These are phyloP conservation scores for Calyptommatus sinebrachiatus DNA, from an alignment of 2,113 vertebrate species.

Conservation along the genomic window DNA sequence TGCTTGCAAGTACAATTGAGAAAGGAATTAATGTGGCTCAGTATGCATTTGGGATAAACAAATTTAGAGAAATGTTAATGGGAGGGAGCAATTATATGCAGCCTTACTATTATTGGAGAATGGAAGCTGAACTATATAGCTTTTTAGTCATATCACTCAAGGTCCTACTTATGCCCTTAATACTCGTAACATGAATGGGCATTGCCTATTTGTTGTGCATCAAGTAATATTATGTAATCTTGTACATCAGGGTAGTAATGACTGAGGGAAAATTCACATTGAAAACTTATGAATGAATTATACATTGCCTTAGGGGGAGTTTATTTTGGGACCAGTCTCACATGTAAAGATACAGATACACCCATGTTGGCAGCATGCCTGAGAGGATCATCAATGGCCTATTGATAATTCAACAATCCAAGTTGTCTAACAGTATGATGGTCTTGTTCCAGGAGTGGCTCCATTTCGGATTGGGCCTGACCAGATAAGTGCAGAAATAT, in stretches of 20 bases:
- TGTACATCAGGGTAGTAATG: not conserved
- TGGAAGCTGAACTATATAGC: not conserved
- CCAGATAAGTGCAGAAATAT: no score
- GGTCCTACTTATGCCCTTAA: not conserved
- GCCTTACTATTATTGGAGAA: not conserved
- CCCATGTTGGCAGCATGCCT: not conserved
- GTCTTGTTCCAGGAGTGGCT: no score
- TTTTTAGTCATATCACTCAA: not conserved
- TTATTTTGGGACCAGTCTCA: not conserved
- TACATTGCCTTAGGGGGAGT: no score
- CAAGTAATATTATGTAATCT: not conserved
- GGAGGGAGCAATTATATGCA: not conserved
- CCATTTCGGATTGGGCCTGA: no score
- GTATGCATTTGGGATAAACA: not conserved
- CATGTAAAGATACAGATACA: not conserved
- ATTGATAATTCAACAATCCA: no score
- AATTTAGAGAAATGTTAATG: not conserved
- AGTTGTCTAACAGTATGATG: no score
- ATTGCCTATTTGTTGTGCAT: not conserved
- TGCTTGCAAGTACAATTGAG: not conserved
- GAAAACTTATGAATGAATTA: not conserved
- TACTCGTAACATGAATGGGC: not conserved
- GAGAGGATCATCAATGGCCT: not conserved
- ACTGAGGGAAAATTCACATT: not conserved
- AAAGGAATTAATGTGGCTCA: not conserved